Base-by-base conservation (phyloP, 2,113 vertebrate genomes). In the Microtus ochrogaster region DNA sequence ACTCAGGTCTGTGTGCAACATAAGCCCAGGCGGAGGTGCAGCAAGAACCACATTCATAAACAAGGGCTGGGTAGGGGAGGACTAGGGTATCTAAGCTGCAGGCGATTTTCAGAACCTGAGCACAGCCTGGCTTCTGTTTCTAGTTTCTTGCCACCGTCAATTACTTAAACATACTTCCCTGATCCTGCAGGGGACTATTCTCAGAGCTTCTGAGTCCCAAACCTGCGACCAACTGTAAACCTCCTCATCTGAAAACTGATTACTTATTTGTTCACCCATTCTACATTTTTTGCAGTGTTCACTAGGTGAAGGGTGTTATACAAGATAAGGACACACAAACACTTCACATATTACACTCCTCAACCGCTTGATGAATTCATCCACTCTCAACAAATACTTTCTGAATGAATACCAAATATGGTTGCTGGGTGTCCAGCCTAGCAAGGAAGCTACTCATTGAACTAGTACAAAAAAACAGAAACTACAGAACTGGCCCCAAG, bases 291-390 rank as follows among this genome's bases (percentile, higher is more conserved):
- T 76, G 49, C 39, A 74, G 4, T 90, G 87, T 36, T 41, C 58
- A 21, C 8, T 70, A 77, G n/a, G 7, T 47, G 7, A 73, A 41
- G 24, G 7, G 30, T 73, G 72, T 83, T 83, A 77, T 70, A 21
- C 21, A 84, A 95, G 65, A 77, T 70, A 24, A 16, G 52, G 70
- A 83, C 49, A 83, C 14, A 52, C 78, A 33, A 86, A 96, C 92
- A 72, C 33, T 65, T 55, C 0, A 4, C 82, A n/a, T 28, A 7
- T 83, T 66, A 49, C 11, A 87, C 30, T 94, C 94, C 58, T 91
- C 22, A 63, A 76, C 41, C 61, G 28, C 22, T 92, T 89, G 73
- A 92, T 79, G 91, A 79, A 87, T 91, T 97, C 52, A 90, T 55
- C 94, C 30, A 77, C 61, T 92, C 66, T 30, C 41, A 68, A 55